Base-by-base conservation (phyloP, 2,797 vertebrate genomes). In the Eospalax fontanierii region DNA sequence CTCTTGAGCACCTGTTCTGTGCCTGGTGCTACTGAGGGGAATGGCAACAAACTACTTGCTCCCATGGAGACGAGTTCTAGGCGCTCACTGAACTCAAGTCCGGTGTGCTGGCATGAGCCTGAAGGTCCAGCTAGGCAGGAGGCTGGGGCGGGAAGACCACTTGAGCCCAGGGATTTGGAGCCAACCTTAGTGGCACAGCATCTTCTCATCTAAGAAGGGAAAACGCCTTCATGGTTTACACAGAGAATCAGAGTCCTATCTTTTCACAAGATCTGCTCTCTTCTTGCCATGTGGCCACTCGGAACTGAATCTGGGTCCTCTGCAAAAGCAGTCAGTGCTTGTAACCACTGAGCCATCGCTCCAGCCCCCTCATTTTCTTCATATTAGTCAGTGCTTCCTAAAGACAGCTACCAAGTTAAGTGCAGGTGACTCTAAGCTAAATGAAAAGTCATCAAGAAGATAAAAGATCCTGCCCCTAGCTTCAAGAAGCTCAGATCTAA, bases 51-150 rank as follows among this genome's bases (percentile, higher is more conserved):
- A 35, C 35, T 57, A 61, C 4, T 22, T 54, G 28, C 3, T 11
- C 21, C 22, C 3, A 19, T 38, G 43, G 46, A 78, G 38, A 81
- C 35, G 21, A 40, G 50, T 70, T 38, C 75, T 76, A 83, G 74
- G 4, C 12, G 76, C 68, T 93, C 76, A 65, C 90, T 90, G 81
- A 81, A 90, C 18, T 71, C 59, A 79, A 61, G 50, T 50, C 50
- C 19, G 18, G 22, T 24, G 66, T 35, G 76, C 35, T n/a, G 14
- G 50, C 28, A 43, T 10, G 15, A 43, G 26, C 38, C 15, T 82
- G 50, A 22, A 71, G 19, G n/a, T 4, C 35, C 35, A 43, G 54
- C 50, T 61, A 30, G 50, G 50, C n/a, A 38, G 35, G 80, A 65
- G 65, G 30, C 50, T 26, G 80, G 40, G 75, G 63, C 35, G 54